Percentiles rank a stretch among this genome's conserved stretches.
Conservation (phyloP, 2,888 invertebrate genomes). For the Mimas tiliae region DNA sequence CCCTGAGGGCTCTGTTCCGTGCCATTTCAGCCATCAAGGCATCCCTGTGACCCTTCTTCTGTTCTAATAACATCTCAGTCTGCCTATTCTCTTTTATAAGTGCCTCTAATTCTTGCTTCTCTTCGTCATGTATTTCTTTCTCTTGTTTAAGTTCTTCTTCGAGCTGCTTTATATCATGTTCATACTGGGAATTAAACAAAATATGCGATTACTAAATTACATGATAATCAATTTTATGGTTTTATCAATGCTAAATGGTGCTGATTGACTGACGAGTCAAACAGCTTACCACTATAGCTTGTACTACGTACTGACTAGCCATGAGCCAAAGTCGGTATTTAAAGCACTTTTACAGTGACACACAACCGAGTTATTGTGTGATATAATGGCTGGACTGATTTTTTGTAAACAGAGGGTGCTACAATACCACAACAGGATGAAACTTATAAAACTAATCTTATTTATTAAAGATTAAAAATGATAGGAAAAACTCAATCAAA, state of each 20-base stretch:
- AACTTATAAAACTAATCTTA: too few species aligned
- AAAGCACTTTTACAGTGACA: too few species aligned
- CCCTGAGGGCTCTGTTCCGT: conserved; percentile 61
- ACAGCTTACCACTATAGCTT: too few species aligned
- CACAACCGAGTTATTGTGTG: too few species aligned
- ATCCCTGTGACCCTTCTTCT: conserved; percentile 65
- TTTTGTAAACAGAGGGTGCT: too few species aligned
- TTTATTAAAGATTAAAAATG: too few species aligned
- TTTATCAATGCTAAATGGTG: too few species aligned
- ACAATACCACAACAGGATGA: too few species aligned
- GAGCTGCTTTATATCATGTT: conserved; percentile 55
- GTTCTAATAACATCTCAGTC: conserved; percentile 58
- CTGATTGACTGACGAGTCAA: too few species aligned
- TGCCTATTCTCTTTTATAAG: conserved; percentile 59
- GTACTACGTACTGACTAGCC: too few species aligned
- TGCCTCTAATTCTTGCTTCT: conserved; percentile 58
- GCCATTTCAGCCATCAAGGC: conserved; percentile 60
- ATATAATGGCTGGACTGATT: too few species aligned
- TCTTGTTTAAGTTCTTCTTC: conserved; percentile 70
- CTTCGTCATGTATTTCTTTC: conserved; percentile 55
- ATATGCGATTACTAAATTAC: background rate
- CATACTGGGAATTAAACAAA: conserved; percentile 50
- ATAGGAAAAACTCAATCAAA: background rate
- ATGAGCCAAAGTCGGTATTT: too few species aligned
- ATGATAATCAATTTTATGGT: background rate